Evolutionary conservation across 2,797 vertebrate genomes (phyloP).

Genomic region (Lutjanus campechanus): DNA sequence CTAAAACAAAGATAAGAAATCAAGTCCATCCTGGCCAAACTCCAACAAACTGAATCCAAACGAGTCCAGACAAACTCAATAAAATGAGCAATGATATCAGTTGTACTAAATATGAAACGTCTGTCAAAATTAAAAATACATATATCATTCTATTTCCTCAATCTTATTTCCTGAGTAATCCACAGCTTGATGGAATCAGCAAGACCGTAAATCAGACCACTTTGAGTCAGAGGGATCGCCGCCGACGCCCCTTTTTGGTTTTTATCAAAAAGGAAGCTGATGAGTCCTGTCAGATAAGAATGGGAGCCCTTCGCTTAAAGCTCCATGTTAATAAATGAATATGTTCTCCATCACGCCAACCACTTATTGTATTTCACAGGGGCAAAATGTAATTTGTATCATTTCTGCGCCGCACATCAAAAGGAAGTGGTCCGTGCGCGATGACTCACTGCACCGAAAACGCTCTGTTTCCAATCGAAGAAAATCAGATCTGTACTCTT

Average conservation of each 20-base stretch:
- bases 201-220: constrained; percentile 70
- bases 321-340: constrained; percentile 81
- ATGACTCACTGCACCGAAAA: constrained; percentile 80
- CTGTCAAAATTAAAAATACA: constrained; percentile 39
- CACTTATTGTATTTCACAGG: constrained; percentile 84
- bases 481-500: constrained; percentile 73
- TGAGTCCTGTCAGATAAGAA: constrained; percentile 79
- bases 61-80: constrained; percentile 54
- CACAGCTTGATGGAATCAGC: constrained; percentile 62
- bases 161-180: constrained; percentile 70
- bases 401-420: constrained; percentile 76
- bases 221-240: constrained; percentile 50
- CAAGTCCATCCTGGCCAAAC: constrained; percentile 16
- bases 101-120: constrained; percentile 21
- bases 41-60: constrained; percentile 47
- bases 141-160: constrained; percentile 38
- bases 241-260: constrained; percentile 37
- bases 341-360: constrained; percentile 84
- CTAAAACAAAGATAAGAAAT: neutral
- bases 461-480: constrained; percentile 80
- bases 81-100: constrained; percentile 23
- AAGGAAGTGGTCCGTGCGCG: constrained; percentile 77
- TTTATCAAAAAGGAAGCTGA: constrained; percentile 75
- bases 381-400: constrained; percentile 85
- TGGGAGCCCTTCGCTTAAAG: constrained; percentile 75